phyloP scores from a whole-genome alignment of 2,888 invertebrate genomes.

The Pegoplata infirma region DNA sequence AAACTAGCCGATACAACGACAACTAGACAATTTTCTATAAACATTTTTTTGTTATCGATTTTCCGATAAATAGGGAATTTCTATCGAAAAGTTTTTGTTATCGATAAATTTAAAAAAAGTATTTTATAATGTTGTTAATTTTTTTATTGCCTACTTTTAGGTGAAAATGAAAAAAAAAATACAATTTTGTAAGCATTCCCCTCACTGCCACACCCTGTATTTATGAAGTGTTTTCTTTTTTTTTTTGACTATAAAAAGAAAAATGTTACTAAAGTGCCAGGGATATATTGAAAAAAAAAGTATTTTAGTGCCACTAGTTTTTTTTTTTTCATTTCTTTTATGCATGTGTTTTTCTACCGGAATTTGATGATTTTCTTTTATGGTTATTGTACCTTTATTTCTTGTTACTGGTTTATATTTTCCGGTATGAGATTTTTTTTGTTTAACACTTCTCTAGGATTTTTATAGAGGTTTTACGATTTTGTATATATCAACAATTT shows the following conservation, averaged over 20 bases:
- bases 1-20: too few species aligned
- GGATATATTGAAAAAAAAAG: not conserved
- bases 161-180: too few species aligned
- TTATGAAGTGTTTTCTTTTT: too few species aligned
- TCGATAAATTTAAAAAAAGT: too few species aligned
- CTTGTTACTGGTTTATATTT: slow-evolving; percentile 5
- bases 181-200: too few species aligned
- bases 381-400: slow-evolving; percentile 17
- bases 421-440: not conserved
- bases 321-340: not conserved
- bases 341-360: slow-evolving; percentile 24
- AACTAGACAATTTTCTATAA: too few species aligned
- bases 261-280: not conserved
- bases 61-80: too few species aligned
- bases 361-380: slow-evolving; percentile 42
- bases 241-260: not conserved
- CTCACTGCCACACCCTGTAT: too few species aligned
- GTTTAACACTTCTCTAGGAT: not conserved
- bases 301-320: not conserved
- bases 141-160: too few species aligned
- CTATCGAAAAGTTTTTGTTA: too few species aligned
- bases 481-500: not conserved
- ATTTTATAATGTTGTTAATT: too few species aligned
- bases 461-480: not conserved
- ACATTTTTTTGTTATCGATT: too few species aligned